Base-by-base conservation (phyloP, 2,113 vertebrate species). In the Bucco capensis region DNA sequence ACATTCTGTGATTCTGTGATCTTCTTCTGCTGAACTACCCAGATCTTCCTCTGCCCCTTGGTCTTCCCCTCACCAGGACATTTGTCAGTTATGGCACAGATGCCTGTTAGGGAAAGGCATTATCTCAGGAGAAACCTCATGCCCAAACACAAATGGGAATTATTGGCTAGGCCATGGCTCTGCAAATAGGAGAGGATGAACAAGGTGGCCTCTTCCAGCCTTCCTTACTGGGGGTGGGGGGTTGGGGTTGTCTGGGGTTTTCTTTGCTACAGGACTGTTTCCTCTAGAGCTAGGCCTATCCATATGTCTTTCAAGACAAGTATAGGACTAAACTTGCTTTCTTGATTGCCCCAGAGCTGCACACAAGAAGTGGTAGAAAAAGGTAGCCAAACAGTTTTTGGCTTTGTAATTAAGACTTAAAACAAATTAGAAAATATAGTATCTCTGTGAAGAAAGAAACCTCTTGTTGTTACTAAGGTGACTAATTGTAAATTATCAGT, bases 31-130 rank as follows among this genome's bases (percentile, higher is more conserved):
- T 56, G 12, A 56, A 56, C 21, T 57, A 33, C 54, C n/a, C 54
- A 33, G 54, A 10, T 23, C n/a, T 57, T 35, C 56, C 22, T 44
- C 50, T 61, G 28, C 19, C 62, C 19, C 37, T 44, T 35, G 24
- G 28, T n/a, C n/a, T 87, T 28, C 5, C 0, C 1, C 11, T 6
- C 11, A 18, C 18, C 1, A 2, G 10, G 57, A 69, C 14, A 12
- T 9, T 30, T 61, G 24, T 17, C 46, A 57, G 10, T 11, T 30
- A 19, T 0, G 1, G 24, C 30, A 33, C 1, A 1, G 30, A 28
- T 19, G 6, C 53, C 51, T 75, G 0, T 21, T 47, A 56, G 16
- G 33, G n/a, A 54, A 58, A 47, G 38, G 28, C 7, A 9, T 38
- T 56, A 17, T 35, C 40, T 22, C 10, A 9, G 64, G 13, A 76